These are phyloP conservation scores for Ridgeia piscesae DNA, from an alignment of 1,140 invertebrate species.

Conservation along the genomic window DNA sequence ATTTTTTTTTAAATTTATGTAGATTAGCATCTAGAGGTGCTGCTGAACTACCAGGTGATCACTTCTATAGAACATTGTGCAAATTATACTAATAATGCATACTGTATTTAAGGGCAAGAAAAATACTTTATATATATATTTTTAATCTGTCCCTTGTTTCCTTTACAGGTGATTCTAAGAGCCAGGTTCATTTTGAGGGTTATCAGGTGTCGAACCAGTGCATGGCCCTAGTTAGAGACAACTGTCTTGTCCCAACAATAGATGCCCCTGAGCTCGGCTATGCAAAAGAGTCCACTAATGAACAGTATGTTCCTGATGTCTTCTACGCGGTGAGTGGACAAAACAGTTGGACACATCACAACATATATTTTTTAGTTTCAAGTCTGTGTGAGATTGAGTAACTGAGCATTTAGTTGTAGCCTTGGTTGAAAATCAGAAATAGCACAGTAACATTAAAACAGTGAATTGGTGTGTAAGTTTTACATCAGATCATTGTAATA, in stretches of 20 bases:
- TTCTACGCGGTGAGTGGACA: conserved; percentile 72
- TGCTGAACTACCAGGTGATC: too few relatives aligned
- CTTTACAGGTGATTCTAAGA: conserved; percentile 76
- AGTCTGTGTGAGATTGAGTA: not conserved
- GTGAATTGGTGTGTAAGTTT: too few relatives aligned
- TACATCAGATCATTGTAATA: too few relatives aligned
- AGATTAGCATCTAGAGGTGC: too few relatives aligned
- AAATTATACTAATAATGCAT: not conserved
- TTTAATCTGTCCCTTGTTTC: not conserved
- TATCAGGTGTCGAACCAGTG: conserved; percentile 99
- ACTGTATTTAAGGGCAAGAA: not conserved
- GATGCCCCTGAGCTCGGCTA: conserved; percentile 96
- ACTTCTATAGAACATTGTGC: too few relatives aligned
- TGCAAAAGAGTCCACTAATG: conserved; percentile 86
- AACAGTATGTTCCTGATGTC: conserved; percentile 98
- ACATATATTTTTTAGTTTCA: not conserved
- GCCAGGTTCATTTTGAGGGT: conserved; percentile 97
- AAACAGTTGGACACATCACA: not conserved
- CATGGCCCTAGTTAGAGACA: conserved; percentile 91
- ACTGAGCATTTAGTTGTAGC: too few relatives aligned
- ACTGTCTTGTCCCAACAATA: conserved; percentile 92
- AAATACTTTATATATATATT: not conserved
- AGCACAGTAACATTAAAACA: too few relatives aligned
- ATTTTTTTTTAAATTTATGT: too few relatives aligned
- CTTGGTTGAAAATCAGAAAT: not conserved